These are phyloP conservation scores for Hyposoter didymator DNA, from an alignment of 2,888 invertebrate genomes.

Conservation along the genomic window DNA sequence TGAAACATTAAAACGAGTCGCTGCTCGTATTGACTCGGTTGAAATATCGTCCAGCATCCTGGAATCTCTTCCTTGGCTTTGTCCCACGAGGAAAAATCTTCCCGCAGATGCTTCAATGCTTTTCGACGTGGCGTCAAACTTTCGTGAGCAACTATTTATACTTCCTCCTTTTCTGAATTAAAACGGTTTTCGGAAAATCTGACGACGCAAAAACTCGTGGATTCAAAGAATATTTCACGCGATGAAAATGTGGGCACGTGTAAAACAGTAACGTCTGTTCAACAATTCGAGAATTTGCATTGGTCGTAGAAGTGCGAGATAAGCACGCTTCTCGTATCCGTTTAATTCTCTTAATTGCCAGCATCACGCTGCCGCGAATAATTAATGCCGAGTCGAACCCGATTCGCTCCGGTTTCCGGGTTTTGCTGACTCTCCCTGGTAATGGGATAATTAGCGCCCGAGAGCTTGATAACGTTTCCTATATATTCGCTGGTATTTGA, in stretches of 20 bases:
- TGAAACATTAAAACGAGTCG: not conserved
- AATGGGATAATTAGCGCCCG: constrained; percentile 73
- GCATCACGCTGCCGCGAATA: constrained; percentile 70
- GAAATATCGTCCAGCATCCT: not conserved
- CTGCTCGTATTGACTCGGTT: not conserved
- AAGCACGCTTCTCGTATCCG: constrained; percentile 68
- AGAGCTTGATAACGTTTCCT: constrained; percentile 16
- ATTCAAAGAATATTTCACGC: constrained; percentile 1
- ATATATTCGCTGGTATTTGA: constrained; percentile 1
- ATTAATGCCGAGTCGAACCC: constrained; percentile 73
- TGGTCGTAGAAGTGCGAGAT: constrained; percentile 44
- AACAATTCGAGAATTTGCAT: constrained; percentile 69
- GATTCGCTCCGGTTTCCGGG: constrained; percentile 76
- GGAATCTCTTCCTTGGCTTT: not conserved
- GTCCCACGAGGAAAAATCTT: not conserved
- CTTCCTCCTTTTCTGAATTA: not conserved
- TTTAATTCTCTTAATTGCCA: constrained; percentile 78
- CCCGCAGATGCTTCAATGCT: not conserved
- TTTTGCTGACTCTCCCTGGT: constrained; percentile 65
- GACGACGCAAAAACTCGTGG: constrained; percentile 41
- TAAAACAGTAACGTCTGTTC: constrained; percentile 70
- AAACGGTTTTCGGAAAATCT: not conserved
- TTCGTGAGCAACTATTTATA: constrained; percentile 25
- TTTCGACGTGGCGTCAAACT: constrained; percentile 3
- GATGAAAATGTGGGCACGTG: constrained; percentile 50